Evolutionary conservation across 2,797 vertebrate genomes (phyloP).

Genomic region (Lepus townsendii): DNA sequence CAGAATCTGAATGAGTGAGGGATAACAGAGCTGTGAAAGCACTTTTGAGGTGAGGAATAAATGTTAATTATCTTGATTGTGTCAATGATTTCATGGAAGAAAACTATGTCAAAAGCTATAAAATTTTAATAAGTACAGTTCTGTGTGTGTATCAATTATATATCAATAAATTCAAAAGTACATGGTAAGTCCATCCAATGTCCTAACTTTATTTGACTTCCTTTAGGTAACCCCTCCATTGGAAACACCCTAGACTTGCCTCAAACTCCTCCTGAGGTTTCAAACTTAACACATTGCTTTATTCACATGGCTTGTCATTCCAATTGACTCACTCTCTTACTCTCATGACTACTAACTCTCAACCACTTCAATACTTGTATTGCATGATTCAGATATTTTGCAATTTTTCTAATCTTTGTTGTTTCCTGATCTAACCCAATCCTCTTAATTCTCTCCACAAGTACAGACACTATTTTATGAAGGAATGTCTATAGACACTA

Average conservation of each 20-base stretch:
- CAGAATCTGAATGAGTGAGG: not conserved
- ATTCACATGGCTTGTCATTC: not conserved
- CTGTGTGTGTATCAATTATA: not conserved
- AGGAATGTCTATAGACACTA: not conserved
- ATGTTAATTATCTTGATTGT: not conserved
- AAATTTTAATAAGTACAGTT: not conserved
- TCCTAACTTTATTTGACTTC: not conserved
- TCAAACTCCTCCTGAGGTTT: not conserved
- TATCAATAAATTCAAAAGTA: not conserved
- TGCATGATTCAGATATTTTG: not conserved
- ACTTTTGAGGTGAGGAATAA: not conserved
- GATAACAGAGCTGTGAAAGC: not conserved
- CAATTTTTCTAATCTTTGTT: not conserved
- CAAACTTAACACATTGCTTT: not conserved
- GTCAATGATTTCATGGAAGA: not conserved
- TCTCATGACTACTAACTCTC: not conserved
- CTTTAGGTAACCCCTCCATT: too few species aligned
- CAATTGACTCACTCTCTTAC: not conserved
- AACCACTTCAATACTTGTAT: not conserved
- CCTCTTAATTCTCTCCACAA: not conserved
- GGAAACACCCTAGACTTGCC: fast-evolving
- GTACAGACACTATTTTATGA: not conserved
- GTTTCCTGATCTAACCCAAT: not conserved
- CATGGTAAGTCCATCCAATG: not conserved
- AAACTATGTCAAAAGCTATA: not conserved